A percentile compares a stretch with the other conserved stretches of the same genome.
These are phyloP conservation scores for Heterotis niloticus DNA, from an alignment of 2,113 vertebrate species.

Conservation along the genomic window DNA sequence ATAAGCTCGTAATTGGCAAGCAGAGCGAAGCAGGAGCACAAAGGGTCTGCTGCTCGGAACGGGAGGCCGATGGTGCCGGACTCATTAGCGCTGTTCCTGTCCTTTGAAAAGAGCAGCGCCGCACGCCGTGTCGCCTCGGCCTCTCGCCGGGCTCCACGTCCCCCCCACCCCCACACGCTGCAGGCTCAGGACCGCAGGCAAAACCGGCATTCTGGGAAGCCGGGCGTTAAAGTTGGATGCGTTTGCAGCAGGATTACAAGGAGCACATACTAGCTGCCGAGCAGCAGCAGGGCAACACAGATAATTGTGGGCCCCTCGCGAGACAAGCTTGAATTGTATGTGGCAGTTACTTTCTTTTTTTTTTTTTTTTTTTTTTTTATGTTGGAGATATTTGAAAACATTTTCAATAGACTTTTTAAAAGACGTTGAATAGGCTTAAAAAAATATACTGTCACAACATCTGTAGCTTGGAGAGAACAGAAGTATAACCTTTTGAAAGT, in stretches of 20 bases:
- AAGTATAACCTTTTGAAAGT: no score
- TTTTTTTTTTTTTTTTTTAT: background rate
- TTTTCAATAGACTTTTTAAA: no score
- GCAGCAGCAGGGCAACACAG: no score
- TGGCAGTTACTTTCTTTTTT: background rate
- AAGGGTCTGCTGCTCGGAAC: slow-evolving; percentile 19
- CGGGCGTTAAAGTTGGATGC: background rate
- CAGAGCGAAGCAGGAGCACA: background rate
- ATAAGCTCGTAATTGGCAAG: slow-evolving; percentile 6
- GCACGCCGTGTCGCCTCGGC: slow-evolving; percentile 29
- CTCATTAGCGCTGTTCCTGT: slow-evolving; percentile 62
- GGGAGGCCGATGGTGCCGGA: slow-evolving; percentile 58
- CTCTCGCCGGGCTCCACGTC: slow-evolving; percentile 31
- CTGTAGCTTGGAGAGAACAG: no score
- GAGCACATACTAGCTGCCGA: background rate
- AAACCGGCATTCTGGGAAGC: background rate
- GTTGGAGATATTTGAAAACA: background rate
- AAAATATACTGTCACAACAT: no score
- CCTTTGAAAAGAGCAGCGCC: slow-evolving; percentile 57
- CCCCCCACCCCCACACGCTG: background rate
- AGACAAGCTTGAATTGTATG: background rate
- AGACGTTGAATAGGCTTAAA: no score
- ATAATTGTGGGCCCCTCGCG: background rate
- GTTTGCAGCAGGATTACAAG: background rate
- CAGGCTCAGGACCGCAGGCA: background rate